Percentiles rank a stretch among this genome's conserved stretches.
phyloP scores from a whole-genome alignment of 2,888 invertebrate species.

The Drosophila colorata region DNA sequence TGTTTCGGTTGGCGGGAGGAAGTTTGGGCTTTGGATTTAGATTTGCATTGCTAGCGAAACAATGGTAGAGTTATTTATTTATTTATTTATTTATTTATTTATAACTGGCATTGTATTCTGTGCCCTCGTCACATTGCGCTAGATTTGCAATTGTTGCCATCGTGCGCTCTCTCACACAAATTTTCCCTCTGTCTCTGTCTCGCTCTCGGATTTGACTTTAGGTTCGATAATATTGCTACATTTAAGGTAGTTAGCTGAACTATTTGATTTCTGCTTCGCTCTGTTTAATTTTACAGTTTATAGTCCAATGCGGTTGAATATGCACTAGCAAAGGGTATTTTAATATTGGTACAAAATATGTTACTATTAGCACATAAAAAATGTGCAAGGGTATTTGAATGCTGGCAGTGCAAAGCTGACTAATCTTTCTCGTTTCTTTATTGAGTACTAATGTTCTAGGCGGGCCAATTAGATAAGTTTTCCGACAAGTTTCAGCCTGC shows the following conservation, averaged over 20 bases:
- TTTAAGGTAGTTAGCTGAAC: neutral
- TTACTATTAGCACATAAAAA: no score
- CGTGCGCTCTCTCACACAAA: neutral
- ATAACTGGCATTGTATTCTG: constrained; percentile 26
- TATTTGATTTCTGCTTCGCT: neutral
- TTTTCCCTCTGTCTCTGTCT: neutral
- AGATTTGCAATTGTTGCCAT: constrained; percentile 25
- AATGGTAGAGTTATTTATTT: constrained; percentile 71
- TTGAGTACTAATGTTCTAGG: constrained; percentile 12
- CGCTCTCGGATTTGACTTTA: neutral
- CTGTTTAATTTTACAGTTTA: neutral
- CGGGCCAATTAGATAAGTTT: constrained; percentile 44
- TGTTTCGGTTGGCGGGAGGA: neutral
- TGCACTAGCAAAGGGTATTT: neutral
- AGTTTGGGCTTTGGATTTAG: constrained; percentile 34
- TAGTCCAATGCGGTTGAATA: no score
- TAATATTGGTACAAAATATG: neutral
- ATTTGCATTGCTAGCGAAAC: constrained; percentile 49
- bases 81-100: constrained; percentile 55
- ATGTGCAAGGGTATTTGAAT: neutral
- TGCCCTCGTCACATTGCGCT: constrained; percentile 46
- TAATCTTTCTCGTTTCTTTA: neutral
- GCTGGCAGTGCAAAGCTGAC: constrained; percentile 1
- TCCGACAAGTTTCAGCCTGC: constrained; percentile 32
- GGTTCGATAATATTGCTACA: neutral